Evolutionary conservation across 2,797 vertebrate genomes (phyloP), one percentile per base, ranked within the genome.

Genomic region (Oryzias dopingdopingensis): DNA sequence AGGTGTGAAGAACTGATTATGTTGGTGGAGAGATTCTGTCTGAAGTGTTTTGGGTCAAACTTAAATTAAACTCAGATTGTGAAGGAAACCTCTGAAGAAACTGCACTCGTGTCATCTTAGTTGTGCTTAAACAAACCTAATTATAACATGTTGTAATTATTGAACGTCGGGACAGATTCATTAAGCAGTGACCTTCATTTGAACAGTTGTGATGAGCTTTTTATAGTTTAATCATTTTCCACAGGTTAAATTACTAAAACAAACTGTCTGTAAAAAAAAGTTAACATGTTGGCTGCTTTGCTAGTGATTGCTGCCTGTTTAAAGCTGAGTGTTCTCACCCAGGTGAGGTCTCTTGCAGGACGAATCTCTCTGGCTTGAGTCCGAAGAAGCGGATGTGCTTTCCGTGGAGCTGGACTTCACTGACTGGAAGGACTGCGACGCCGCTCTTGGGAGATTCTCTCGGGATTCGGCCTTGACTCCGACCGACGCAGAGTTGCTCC

Each of bases 321-420:
- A 14, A 23, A 15, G 42, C 17, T 57, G 42, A 4, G 12, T 42
- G 23, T 52, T 24, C 76, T 81, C 52, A 90, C 90, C 87, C 24
- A 85, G 75, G 60, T 81, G 61, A 15, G 83, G 80, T 42, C 82
- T 88, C 63, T 46, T 86, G 73, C 57, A 74, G 61, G 65, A 74
- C 1, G 67, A 56, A 22, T 80, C 77, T 70, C 85, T 74, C 64
- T 82, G 86, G 62, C 80, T 85, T 59, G 78, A 89, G 58, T 82
- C 74, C 0, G 84, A 86, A 62, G 86, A 89, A 42, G 81, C 92
- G 0, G 80, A 93, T 6, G 87, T 88, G 49, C 90, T 93, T 45
- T 83, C 89, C n/a, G 89, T 93, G 68, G 88, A 88, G 53, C 80
- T 86, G 66, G 90, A 91, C 53, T 88, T 87, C 50, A 82, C 74